A percentile compares a stretch with the other conserved stretches of the same genome.
phyloP scores from a whole-genome alignment of 2,888 invertebrate species.

The Leptopilina drosophilae region DNA sequence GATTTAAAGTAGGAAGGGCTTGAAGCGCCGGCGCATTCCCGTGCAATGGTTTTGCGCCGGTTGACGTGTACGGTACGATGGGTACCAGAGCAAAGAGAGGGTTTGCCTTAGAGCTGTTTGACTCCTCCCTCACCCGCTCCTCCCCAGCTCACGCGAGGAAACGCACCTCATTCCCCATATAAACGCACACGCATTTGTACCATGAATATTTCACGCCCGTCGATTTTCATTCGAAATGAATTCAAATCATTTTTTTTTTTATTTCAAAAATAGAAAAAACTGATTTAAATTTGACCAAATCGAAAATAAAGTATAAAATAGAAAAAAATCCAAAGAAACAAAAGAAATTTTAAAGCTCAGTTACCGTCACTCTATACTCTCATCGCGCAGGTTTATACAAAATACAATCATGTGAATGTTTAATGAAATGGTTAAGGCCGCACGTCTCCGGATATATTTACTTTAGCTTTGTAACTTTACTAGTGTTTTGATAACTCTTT shows the following conservation, averaged over 20 bases:
- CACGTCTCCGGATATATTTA: conserved; percentile 60
- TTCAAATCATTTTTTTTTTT: neutral
- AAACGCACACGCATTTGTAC: conserved; percentile 47
- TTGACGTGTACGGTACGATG: conserved; percentile 42
- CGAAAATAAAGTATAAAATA: too few species aligned
- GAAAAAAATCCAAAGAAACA: too few species aligned
- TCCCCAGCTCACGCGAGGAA: conserved; percentile 57
- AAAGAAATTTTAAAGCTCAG: conserved; percentile 42
- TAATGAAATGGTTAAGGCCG: conserved; percentile 70
- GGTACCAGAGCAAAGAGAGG: conserved; percentile 57
- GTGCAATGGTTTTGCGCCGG: conserved; percentile 42
- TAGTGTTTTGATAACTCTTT: conserved; percentile 70
- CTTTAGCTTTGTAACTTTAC: conserved; percentile 72
- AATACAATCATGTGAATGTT: conserved; percentile 58
- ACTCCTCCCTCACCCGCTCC: conserved; percentile 67
- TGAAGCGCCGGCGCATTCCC: conserved; percentile 39
- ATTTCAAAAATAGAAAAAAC: too few species aligned
- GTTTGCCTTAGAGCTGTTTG: conserved; percentile 68
- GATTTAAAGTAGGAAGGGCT: conserved; percentile 10
- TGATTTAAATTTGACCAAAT: too few species aligned
- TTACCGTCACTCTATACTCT: conserved; percentile 47
- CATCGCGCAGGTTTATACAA: conserved; percentile 36
- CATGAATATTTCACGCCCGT: conserved; percentile 46
- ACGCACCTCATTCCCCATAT: conserved; percentile 52
- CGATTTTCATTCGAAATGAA: conserved; percentile 46